Percentiles rank a stretch among this genome's conserved stretches.
These are phyloP conservation scores for Anthopleura xanthogrammica DNA, from an alignment of 92 coral and sea anemone species.

Conservation along the genomic window DNA sequence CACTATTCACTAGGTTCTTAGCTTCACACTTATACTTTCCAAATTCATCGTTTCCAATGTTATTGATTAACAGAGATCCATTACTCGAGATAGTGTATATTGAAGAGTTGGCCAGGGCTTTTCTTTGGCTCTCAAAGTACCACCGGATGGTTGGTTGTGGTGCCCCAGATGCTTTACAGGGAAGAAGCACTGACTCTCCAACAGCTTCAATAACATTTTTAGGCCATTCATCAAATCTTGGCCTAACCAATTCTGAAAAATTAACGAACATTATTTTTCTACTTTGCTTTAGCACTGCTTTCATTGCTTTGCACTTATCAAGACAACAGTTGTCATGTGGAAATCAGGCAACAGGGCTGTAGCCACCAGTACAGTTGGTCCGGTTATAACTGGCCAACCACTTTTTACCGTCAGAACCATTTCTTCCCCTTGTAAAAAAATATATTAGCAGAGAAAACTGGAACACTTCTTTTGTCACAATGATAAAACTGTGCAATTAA, in stretches of 20 bases:
- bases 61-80: conserved; percentile 66
- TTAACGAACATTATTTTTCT: not conserved
- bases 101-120: conserved; percentile 35
- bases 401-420: too few relatives aligned
- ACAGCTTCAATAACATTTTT: conserved; percentile 9
- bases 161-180: conserved; percentile 75
- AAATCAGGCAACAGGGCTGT: too few relatives aligned
- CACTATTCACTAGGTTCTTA: conserved; percentile 30
- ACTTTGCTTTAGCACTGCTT: too few relatives aligned
- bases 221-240: conserved; percentile 37
- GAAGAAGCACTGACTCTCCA: conserved; percentile 24
- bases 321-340: too few relatives aligned
- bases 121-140: conserved; percentile 30
- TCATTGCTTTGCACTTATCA: too few relatives aligned
- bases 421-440: too few relatives aligned
- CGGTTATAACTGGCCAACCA: too few relatives aligned
- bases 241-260: conserved; percentile 52
- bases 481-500: too few relatives aligned
- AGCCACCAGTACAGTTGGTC: too few relatives aligned
- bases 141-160: conserved; percentile 70
- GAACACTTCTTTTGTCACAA: too few relatives aligned
- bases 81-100: conserved; percentile 35
- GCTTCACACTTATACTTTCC: conserved; percentile 74
- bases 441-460: too few relatives aligned
- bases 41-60: conserved; percentile 28